Conservation (phyloP, 1,140 invertebrate genomes). For the Zaprionus ornatus region DNA sequence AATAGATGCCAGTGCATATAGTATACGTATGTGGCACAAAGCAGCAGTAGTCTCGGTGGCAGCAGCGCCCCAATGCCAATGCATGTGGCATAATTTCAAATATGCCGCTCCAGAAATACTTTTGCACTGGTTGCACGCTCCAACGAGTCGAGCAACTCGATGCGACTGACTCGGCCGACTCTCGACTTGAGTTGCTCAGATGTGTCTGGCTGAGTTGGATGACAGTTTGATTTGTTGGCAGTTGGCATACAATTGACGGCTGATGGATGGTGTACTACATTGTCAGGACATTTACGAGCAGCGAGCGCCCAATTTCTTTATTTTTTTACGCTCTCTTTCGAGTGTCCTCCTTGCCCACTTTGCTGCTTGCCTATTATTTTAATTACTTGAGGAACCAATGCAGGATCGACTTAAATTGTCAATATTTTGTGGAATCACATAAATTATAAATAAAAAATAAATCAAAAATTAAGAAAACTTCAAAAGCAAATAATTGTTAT, state of each 20-base stretch:
- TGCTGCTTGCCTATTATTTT: slow-evolving; percentile 39
- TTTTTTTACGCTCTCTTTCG: not conserved
- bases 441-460: not conserved
- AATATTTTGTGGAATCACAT: not conserved
- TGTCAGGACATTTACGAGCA: slow-evolving; percentile 69
- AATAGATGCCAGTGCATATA: slow-evolving; percentile 40
- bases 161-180: slow-evolving; percentile 13
- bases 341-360: slow-evolving; percentile 11
- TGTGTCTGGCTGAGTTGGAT: slow-evolving; percentile 45
- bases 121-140: slow-evolving; percentile 66
- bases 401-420: not conserved
- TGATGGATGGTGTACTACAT: slow-evolving; percentile 82
- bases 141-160: slow-evolving; percentile 42
- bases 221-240: slow-evolving; percentile 82
- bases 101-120: slow-evolving; percentile 77
- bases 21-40: slow-evolving; percentile 28
- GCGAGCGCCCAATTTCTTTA: slow-evolving; percentile 27
- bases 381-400: slow-evolving; percentile 38
- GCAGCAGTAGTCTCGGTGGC: slow-evolving; percentile 4
- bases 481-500: too few relatives aligned
- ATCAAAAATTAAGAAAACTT: too few relatives aligned
- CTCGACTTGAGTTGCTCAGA: slow-evolving; percentile 2
- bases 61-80: slow-evolving; percentile 35
- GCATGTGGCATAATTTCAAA: slow-evolving; percentile 80
- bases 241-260: slow-evolving; percentile 80